Evolutionary conservation across 2,113 vertebrate species (phyloP), one percentile per base, ranked within the genome.

Genomic region (Dryoscopus gambensis): DNA sequence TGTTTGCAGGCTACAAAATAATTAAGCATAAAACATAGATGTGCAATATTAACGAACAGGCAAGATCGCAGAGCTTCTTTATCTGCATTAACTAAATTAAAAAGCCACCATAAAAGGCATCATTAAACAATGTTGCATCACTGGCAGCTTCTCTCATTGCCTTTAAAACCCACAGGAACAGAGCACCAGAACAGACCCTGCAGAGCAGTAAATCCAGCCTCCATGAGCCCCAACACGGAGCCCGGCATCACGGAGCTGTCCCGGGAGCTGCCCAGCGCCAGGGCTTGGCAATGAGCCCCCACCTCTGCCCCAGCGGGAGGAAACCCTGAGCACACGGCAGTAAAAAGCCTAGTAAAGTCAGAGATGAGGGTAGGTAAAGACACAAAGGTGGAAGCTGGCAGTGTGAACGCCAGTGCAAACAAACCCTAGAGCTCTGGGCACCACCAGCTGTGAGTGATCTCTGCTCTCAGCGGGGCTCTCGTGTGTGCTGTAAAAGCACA

Each of bases 211-310:
- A 76, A 49, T 2, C 17, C 75, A 64, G 31, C 8, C n/a, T 7
- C 40, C 14, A 0, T 0, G 35, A 60, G 40, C 50, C 59, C 5
- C 2, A 10, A 8, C 46, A 15, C 37, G 1, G 13, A 37, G 68
- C 68, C 17, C 84, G 37, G 63, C 4, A 2, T 3, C 39, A 2
- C 3, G 1, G 55, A 46, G 50, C 63, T 4, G 0, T 23, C 33
- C 25, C 2, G n/a, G 64, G 25, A 24, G 62, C 56, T 30, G 86
- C 49, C 69, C 83, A 13, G 7, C 0, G 0, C 0, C 44, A 1
- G 20, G 42, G 6, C 24, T 24, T 1, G 33, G 17, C 2, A 1
- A 1, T 0, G 50, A 73, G 11, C 5, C 23, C 47, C 23, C 57
- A 20, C 7, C 67, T 23, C 71, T 18, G 81, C 37, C 14, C 50